Conservation (phyloP, 2,888 invertebrate species). For the Thera obeliscata region DNA sequence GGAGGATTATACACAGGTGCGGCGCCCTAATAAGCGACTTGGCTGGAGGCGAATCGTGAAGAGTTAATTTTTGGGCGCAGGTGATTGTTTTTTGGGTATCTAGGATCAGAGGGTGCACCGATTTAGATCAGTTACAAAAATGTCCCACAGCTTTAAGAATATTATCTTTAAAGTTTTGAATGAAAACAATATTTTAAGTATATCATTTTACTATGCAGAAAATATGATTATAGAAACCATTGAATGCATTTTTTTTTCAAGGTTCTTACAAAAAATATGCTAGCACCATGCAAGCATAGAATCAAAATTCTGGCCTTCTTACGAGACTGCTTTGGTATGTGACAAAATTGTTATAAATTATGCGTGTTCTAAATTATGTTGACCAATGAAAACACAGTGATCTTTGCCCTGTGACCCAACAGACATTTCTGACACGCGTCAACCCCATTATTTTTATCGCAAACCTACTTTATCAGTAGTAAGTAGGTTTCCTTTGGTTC, state of each 20-base stretch:
- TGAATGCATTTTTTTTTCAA: too few relatives aligned
- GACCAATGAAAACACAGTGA: constrained; percentile 23
- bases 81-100: constrained; percentile 64
- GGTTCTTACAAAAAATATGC: too few relatives aligned
- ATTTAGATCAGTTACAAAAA: neutral
- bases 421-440: constrained; percentile 38
- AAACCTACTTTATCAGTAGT: constrained; percentile 54
- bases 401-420: constrained; percentile 30
- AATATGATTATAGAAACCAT: too few relatives aligned
- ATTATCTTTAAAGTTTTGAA: too few relatives aligned
- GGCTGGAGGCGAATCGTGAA: constrained; percentile 80
- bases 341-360: too few relatives aligned
- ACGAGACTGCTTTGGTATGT: too few relatives aligned
- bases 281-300: too few relatives aligned
- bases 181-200: too few relatives aligned
- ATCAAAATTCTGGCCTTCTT: too few relatives aligned
- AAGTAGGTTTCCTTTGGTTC: neutral
- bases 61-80: constrained; percentile 78
- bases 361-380: too few relatives aligned
- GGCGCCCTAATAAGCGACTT: constrained; percentile 80
- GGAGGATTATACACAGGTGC: constrained; percentile 84
- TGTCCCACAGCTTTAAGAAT: neutral
- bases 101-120: constrained; percentile 53
- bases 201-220: too few relatives aligned
- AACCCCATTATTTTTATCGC: constrained; percentile 35